Base-by-base conservation (phyloP, 2,113 vertebrate genomes). In the Balaenoptera acutorostrata region DNA sequence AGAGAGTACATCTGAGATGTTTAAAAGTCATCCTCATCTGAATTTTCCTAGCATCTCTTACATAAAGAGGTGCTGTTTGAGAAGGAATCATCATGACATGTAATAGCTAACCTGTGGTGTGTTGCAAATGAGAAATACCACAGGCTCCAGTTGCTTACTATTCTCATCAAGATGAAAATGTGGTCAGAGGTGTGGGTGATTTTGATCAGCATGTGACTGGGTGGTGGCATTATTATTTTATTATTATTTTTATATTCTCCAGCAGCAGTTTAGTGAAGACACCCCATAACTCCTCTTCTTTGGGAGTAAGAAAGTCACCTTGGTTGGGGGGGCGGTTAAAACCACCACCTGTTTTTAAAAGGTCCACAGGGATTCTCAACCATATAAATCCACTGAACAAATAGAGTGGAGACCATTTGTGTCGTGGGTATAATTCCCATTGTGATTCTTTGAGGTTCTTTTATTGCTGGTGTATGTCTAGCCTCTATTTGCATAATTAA, bases 31-130 rank as follows among this genome's bases (percentile, higher is more conserved):
- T 27, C 31, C 6, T 59, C 63, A 27, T 13, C 13, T 27, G 72
- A 25, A 84, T n/a, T 88, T 84, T 11, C 13, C 52, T 33, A 52
- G 64, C 7, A 18, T 78, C 75, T 55, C n/a, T 57, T n/a, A 39
- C 6, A 20, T 36, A 52, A 68, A 93, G 23, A 63, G 11, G 52
- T 63, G 8, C 21, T 72, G 1, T 52, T 63, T 64, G 44, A 87
- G 36, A 4, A 78, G 11, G 33, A 44, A 8, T 4, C 39, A 10
- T 31, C 3, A 6, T 1, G n/a, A 59, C 13, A 2, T 12, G 2
- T 2, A 84, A 55, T 25, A 66, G 46, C 27, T 59, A 39, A 85
- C 15, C 18, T 29, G 36, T 64, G 18, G 18, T 49, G 14, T 59
- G 17, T 2, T 39, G 20, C 59, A 88, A 57, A 49, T 44, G 14